Conservation (phyloP, 2,888 invertebrate species). For the Drosophila mercatorum region DNA sequence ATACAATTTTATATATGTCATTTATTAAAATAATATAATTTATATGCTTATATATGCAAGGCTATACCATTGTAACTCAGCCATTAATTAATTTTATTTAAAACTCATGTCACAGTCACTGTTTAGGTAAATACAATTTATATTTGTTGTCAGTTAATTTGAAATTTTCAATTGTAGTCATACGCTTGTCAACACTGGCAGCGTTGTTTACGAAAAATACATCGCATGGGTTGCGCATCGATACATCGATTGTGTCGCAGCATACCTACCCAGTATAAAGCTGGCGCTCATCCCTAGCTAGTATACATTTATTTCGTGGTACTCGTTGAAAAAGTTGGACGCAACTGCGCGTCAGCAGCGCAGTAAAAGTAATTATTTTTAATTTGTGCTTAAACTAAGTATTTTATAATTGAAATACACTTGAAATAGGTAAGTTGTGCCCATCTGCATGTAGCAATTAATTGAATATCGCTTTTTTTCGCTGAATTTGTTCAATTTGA, state of each 20-base stretch:
- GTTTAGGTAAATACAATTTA: background rate
- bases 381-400: slow-evolving; percentile 33
- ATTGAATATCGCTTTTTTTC: background rate
- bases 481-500: background rate
- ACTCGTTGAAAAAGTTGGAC: slow-evolving; percentile 57
- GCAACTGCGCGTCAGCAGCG: slow-evolving; percentile 52
- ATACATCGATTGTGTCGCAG: slow-evolving; percentile 10
- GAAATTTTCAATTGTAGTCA: background rate
- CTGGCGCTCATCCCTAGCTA: slow-evolving; percentile 31
- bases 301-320: slow-evolving; percentile 57
- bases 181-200: slow-evolving; percentile 7
- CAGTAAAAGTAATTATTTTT: slow-evolving; percentile 36
- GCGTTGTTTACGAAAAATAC: background rate
- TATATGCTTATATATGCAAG: no score
- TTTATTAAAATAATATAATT: no score
- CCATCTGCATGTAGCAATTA: background rate
- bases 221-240: slow-evolving; percentile 2
- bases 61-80: no score
- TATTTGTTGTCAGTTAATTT: background rate
- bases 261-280: slow-evolving; percentile 36
- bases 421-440: slow-evolving; percentile 33
- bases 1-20: no score
- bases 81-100: no score
- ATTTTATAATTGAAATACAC: slow-evolving; percentile 35
- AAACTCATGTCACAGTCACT: background rate